These are phyloP conservation scores for Mastigias papua DNA, from an alignment of 30 jellyfish, hydroid and myxozoan species.

Conservation along the genomic window DNA sequence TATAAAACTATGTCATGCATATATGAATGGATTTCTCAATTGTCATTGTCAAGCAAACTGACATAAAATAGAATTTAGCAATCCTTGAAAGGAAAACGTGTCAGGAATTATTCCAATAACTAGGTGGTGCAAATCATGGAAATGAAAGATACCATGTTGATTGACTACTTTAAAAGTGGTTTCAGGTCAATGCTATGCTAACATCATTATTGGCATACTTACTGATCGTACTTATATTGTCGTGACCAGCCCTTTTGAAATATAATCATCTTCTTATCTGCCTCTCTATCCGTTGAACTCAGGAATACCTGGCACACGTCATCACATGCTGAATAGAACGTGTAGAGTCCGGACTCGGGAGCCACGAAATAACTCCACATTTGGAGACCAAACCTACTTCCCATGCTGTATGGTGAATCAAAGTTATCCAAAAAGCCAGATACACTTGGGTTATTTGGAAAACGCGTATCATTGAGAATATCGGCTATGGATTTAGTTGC, in stretches of 20 bases:
- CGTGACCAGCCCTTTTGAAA: constrained; percentile 39
- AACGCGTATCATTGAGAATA: constrained; percentile 74
- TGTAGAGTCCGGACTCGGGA: constrained; percentile 82
- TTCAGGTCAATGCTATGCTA: too few relatives aligned
- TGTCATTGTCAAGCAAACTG: too few relatives aligned
- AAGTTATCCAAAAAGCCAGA: constrained; percentile 81
- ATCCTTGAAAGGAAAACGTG: too few relatives aligned
- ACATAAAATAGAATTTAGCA: too few relatives aligned
- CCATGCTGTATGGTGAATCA: constrained; percentile 71
- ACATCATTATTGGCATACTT: too few relatives aligned
- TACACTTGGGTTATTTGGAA: constrained; percentile 79
- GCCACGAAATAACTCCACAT: constrained; percentile 78
- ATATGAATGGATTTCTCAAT: too few relatives aligned
- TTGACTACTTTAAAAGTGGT: too few relatives aligned
- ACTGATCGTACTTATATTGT: constrained; percentile 78
- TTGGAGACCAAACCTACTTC: constrained; percentile 73
- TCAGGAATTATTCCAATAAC: too few relatives aligned
- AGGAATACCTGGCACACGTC: constrained; percentile 75
- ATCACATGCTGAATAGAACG: constrained; percentile 78
- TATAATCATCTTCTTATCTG: constrained; percentile 57
- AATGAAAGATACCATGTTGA: too few relatives aligned
- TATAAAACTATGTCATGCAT: too few relatives aligned
- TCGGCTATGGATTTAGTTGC: constrained; percentile 8
- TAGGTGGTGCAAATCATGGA: too few relatives aligned
- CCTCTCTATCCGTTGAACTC: constrained; percentile 40